phyloP scores from a whole-genome alignment of 2,797 vertebrate genomes.

The Pitangus sulphuratus region DNA sequence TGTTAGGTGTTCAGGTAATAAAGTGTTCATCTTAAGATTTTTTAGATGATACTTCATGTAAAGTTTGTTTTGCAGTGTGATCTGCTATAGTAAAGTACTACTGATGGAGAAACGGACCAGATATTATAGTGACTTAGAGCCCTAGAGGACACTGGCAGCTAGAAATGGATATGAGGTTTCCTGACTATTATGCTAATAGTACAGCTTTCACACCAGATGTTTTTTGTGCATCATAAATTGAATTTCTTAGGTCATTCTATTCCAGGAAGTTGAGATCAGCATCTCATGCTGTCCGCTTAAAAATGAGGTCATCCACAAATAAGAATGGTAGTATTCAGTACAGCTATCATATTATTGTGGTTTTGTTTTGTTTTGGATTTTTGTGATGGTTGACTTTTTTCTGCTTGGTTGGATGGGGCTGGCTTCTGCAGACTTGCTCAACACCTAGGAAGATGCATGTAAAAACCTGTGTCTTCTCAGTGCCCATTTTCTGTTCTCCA shows the following conservation, averaged over 20 bases:
- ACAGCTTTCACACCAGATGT: neutral
- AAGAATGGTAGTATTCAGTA: neutral
- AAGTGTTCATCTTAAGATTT: neutral
- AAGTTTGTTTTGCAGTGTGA: neutral
- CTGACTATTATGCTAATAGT: neutral
- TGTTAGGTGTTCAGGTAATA: neutral
- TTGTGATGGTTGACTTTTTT: neutral
- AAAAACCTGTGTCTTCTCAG: neutral
- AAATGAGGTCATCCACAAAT: neutral
- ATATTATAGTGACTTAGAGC: neutral
- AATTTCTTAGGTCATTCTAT: neutral
- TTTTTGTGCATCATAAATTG: neutral
- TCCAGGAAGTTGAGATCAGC: neutral
- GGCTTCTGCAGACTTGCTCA: neutral
- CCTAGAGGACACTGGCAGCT: neutral
- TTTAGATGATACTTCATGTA: neutral
- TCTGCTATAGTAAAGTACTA: neutral
- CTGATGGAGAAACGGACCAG: neutral
- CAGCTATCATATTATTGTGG: neutral
- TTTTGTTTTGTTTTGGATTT: neutral
- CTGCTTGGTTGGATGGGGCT: neutral
- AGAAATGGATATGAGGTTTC: neutral
- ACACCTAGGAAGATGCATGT: neutral
- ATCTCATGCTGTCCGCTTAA: neutral
- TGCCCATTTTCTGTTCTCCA: neutral